These are phyloP conservation scores for Percina caprodes DNA, from an alignment of 2,113 vertebrate genomes.

Conservation along the genomic window DNA sequence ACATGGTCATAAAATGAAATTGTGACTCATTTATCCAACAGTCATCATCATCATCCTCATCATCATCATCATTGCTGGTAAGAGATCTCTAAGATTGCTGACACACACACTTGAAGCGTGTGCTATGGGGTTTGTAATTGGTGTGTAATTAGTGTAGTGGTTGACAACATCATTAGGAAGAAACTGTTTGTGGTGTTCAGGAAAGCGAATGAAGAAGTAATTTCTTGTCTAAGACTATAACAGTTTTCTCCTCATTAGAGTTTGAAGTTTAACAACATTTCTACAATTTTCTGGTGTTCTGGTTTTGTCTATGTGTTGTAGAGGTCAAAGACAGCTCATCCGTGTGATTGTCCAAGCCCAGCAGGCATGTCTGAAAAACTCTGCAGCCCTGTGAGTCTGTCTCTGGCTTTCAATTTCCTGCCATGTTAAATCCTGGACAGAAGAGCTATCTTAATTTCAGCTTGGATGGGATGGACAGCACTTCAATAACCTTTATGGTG, in stretches of 20 bases:
- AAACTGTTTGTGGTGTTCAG: not conserved
- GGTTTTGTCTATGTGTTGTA: constrained; percentile 31
- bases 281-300: constrained; percentile 15
- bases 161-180: not conserved
- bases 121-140: not conserved
- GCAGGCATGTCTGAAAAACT: constrained; percentile 61
- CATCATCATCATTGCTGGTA: not conserved
- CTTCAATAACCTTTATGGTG: constrained; percentile 30
- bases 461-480: constrained; percentile 47
- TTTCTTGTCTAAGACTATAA: not conserved
- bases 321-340: constrained; percentile 54
- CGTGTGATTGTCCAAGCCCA: constrained; percentile 44
- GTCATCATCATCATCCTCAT: not conserved
- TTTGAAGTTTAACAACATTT: not conserved
- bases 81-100: constrained; percentile 15
- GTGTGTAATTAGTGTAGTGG: constrained; percentile 1
- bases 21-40: constrained; percentile 48
- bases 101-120: constrained; percentile 38
- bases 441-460: constrained; percentile 47
- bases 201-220: not conserved
- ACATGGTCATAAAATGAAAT: constrained; percentile 16
- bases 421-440: constrained; percentile 56
- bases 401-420: constrained; percentile 69
- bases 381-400: constrained; percentile 49
- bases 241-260: not conserved